Evolutionary conservation across 2,113 vertebrate species (phyloP).

Genomic region (Cariama cristata): DNA sequence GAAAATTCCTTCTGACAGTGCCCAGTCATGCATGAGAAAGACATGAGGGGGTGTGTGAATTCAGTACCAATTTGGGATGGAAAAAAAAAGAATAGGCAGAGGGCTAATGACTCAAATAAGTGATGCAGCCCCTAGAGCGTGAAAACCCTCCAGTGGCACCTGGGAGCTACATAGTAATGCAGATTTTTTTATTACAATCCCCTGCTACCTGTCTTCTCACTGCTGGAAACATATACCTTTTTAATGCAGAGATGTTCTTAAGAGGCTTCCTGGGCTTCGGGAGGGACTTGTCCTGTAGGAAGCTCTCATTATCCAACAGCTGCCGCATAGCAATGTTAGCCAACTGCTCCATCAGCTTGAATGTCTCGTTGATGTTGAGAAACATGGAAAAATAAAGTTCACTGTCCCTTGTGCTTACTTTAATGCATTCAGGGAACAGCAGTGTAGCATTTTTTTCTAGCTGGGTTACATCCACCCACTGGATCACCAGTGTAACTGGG

Average conservation of each 20-base stretch:
- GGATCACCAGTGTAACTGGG: constrained; percentile 91
- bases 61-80: background rate
- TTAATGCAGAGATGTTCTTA: constrained; percentile 91
- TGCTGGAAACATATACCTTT: constrained; percentile 73
- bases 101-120: background rate
- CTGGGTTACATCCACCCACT: constrained; percentile 94
- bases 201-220: background rate
- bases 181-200: background rate
- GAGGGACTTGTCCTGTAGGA: constrained; percentile 85
- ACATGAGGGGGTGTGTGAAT: background rate
- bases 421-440: constrained; percentile 93
- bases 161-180: background rate
- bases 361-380: constrained; percentile 94
- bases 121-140: background rate
- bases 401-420: constrained; percentile 88
- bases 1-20: background rate
- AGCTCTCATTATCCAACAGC: constrained; percentile 90
- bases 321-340: constrained; percentile 96
- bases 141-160: background rate
- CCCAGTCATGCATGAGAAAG: background rate
- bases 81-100: background rate
- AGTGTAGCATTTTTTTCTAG: constrained; percentile 94
- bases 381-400: constrained; percentile 98
- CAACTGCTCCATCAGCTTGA: constrained; percentile 97
- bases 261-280: constrained; percentile 87